A percentile compares a stretch with the other conserved stretches of the same genome.
Conservation (phyloP, 2,888 invertebrate species). For the Drosophila robusta region DNA sequence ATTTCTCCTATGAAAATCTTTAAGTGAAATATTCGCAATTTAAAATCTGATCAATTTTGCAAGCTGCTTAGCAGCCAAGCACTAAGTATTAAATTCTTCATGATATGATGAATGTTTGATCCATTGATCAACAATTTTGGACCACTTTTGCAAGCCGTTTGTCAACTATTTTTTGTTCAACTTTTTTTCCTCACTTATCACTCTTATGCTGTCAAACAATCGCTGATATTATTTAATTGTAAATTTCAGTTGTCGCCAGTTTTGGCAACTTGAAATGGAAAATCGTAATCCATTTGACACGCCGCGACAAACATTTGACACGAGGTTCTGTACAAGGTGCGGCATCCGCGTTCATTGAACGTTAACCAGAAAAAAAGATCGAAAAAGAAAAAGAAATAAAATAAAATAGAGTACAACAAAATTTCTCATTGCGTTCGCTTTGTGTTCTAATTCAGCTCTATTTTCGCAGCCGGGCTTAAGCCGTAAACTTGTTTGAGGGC, state of each 20-base stretch:
- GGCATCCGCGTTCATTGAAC: constrained; percentile 77
- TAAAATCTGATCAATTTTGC: background rate
- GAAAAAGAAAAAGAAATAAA: background rate
- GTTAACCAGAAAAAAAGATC: constrained; percentile 38
- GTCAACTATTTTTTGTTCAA: background rate
- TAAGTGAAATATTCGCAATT: background rate
- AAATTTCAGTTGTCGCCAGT: constrained; percentile 42
- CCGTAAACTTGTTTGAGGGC: constrained; percentile 64
- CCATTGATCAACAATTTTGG: background rate
- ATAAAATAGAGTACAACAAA: constrained; percentile 9
- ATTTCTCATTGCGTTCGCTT: constrained; percentile 47
- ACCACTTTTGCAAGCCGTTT: constrained; percentile 13
- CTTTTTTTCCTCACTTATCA: background rate
- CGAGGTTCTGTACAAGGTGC: constrained; percentile 33
- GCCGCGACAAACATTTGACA: constrained; percentile 61
- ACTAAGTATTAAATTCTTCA: background rate
- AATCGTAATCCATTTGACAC: constrained; percentile 75
- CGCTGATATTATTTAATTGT: constrained; percentile 40
- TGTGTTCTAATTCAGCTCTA: constrained; percentile 70
- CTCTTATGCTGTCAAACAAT: constrained; percentile 23
- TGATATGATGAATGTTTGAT: background rate
- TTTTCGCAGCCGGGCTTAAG: constrained; percentile 50
- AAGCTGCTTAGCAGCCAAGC: background rate
- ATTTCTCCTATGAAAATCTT: too few species aligned
- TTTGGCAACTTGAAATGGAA: constrained; percentile 36